phyloP scores from a whole-genome alignment of 37 sponge, comb jelly and placozoan genomes.

The Petrosia ficiformis region DNA sequence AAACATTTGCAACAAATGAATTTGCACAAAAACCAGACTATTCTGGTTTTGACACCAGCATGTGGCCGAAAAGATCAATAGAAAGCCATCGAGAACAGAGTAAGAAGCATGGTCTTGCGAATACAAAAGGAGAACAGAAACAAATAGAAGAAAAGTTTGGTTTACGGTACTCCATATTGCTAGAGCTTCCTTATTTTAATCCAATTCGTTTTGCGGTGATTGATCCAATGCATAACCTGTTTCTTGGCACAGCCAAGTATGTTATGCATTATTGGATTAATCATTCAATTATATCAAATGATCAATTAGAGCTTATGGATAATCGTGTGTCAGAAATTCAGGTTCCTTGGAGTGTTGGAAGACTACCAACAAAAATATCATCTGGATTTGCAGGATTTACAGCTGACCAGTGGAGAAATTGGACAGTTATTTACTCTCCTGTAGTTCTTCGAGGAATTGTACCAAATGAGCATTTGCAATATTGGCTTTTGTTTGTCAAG shows the following conservation, averaged over 20 bases:
- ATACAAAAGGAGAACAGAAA: constrained; percentile 3
- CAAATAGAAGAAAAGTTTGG: constrained; percentile 34
- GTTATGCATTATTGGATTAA: not conserved
- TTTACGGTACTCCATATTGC: constrained; percentile 33
- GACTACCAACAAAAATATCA: not conserved
- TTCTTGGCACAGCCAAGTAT: constrained; percentile 61
- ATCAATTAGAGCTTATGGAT: not conserved
- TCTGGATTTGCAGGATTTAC: not conserved
- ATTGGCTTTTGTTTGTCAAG: constrained; percentile 20
- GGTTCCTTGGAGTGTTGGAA: not conserved
- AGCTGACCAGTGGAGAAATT: constrained; percentile 6
- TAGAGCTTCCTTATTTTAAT: constrained; percentile 61
- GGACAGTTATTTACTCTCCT: constrained; percentile 3
- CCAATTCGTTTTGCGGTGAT: constrained; percentile 31
- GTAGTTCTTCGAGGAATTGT: not conserved
- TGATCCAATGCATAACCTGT: constrained; percentile 77
- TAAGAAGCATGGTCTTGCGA: not conserved
- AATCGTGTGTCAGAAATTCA: not conserved
- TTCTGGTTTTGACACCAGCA: constrained; percentile 25
- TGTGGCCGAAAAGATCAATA: constrained; percentile 21
- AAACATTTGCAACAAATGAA: constrained; percentile 9
- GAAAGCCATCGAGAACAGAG: not conserved
- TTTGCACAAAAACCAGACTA: constrained; percentile 35
- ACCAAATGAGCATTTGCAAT: not conserved
- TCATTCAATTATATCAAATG: not conserved